Evolutionary conservation across 2,113 vertebrate genomes (phyloP).

Genomic region (Microtus montanus): DNA sequence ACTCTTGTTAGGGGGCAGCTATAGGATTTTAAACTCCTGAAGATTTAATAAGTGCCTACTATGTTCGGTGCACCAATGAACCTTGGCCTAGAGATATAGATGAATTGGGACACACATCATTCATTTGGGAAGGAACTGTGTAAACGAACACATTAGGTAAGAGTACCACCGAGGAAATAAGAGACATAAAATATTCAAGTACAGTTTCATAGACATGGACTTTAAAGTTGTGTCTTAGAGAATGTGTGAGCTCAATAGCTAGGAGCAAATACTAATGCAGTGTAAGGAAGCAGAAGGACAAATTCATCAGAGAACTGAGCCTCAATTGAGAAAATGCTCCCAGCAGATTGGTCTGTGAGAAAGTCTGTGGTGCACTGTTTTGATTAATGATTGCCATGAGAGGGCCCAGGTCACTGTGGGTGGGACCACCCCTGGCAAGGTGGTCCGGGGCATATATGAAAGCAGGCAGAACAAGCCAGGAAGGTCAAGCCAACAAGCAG

Average conservation of each 20-base stretch:
- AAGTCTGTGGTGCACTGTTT: background rate
- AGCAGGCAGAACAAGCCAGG: background rate
- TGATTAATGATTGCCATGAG: background rate
- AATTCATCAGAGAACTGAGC: background rate
- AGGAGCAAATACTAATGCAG: background rate
- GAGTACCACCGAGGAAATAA: background rate
- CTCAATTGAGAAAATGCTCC: background rate
- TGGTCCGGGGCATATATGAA: background rate
- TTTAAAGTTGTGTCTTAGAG: slow-evolving; percentile 16
- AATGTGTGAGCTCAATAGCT: background rate
- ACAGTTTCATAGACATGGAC: background rate
- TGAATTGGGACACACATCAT: background rate
- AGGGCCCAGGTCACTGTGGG: background rate
- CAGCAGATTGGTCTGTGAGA: background rate
- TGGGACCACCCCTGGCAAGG: background rate
- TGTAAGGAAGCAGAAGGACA: background rate
- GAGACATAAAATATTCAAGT: background rate
- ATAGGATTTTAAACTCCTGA: background rate
- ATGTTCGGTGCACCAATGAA: background rate
- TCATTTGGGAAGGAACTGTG: background rate
- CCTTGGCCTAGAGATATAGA: background rate
- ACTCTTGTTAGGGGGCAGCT: background rate
- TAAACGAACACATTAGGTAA: background rate
- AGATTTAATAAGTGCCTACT: background rate
- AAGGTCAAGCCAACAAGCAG: background rate